Evolutionary conservation across 1,140 invertebrate genomes (phyloP), one percentile per base, ranked within the genome.

Genomic region (Heliconius hewitsoni): DNA sequence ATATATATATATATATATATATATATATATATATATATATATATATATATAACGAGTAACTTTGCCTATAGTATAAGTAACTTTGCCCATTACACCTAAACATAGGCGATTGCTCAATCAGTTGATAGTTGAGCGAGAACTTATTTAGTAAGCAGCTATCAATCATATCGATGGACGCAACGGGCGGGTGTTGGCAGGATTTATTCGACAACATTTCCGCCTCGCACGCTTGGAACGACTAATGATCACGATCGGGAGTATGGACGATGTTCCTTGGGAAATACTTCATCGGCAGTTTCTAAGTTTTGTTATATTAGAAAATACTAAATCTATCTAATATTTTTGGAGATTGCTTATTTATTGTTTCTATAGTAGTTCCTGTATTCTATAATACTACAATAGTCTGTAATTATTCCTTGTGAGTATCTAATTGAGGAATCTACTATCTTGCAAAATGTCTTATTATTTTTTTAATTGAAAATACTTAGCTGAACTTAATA

Each of bases 91-190:
- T 66, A 66, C 5, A 27, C 27, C 11, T 66, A 27, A 66, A 30
- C 19, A 30, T 27, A 66, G 60, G 23, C 71, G 60, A 81, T 72
- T 19, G 66, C 60, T 81, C 74, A 52, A 83, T 77, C 75, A 79
- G 39, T 30, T 46, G 23, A 23, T 30, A 50, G 71, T 57, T 23
- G 23, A 23, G 23, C 23, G 77, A 80, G 71, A 37, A 37, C 76
- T 76, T 66, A 76, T 74, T 81, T 66, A 71, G 71, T 66, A 84
- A 23, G 82, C 42, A 73, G 23, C 79, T 81, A 93, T 94, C 89
- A 93, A 93, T 94, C 91, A 94, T 88, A 89, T 89, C 88, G 85
- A 90, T 90, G 89, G 86, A 89, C 60, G 60, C 60, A 16, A 90
- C 87, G 72, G 23, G 79, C 88, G 81, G 89, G 91, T 91, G 92